These are phyloP conservation scores for Amphibalanus amphitrite DNA, from an alignment of 1,140 invertebrate species.

Conservation along the genomic window DNA sequence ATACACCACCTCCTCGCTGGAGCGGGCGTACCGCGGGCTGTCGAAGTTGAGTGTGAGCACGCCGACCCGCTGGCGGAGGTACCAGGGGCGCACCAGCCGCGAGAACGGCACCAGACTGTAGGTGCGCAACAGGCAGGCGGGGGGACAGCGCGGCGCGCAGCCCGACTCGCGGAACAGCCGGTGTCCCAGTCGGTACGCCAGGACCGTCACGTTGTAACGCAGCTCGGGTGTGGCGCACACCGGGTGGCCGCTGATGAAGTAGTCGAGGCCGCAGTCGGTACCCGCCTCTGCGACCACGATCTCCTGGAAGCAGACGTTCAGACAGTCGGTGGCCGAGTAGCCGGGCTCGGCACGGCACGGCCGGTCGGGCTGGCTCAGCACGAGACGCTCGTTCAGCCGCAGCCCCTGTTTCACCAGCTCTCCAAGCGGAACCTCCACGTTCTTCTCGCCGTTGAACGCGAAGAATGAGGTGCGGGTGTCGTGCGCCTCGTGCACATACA, in stretches of 20 bases:
- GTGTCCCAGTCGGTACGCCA: background rate
- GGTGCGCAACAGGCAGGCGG: background rate
- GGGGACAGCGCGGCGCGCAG: background rate
- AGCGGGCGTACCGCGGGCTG: background rate
- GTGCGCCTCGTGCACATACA: background rate
- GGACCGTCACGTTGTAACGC: background rate
- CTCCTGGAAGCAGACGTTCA: slow-evolving; percentile 17
- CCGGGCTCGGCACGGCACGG: slow-evolving; percentile 16
- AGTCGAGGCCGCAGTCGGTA: background rate
- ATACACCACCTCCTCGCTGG: background rate
- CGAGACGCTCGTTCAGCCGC: background rate
- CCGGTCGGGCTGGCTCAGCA: background rate
- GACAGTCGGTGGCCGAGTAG: slow-evolving; percentile 19
- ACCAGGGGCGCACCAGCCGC: background rate
- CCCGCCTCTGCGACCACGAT: background rate
- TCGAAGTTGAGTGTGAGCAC: background rate
- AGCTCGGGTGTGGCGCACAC: background rate
- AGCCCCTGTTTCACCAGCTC: background rate
- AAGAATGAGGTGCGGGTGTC: background rate
- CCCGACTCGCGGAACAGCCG: background rate
- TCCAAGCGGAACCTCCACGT: background rate
- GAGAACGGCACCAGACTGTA: background rate
- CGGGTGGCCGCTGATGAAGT: background rate
- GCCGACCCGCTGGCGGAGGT: background rate
- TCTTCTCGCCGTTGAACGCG: background rate